A percentile compares a stretch with the other conserved stretches of the same genome.
Evolutionary conservation across 2,113 vertebrate species (phyloP).

Genomic region (Mobula hypostoma): DNA sequence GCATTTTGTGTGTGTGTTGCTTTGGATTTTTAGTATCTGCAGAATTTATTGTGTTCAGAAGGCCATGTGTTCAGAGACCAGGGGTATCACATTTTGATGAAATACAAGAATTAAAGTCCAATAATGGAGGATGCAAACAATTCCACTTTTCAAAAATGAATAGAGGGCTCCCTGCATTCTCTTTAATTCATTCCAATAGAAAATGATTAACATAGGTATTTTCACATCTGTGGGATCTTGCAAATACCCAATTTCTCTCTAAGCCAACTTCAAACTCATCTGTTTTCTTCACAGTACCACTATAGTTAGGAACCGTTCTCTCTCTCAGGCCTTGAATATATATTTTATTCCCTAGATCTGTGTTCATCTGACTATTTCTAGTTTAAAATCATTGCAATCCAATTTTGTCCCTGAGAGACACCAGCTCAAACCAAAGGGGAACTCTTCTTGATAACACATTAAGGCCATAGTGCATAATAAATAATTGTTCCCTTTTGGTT

Average conservation of each 20-base stretch:
- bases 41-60: not conserved
- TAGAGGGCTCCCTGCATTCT: not conserved
- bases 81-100: not conserved
- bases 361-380: not conserved
- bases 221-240: no score
- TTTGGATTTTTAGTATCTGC: not conserved
- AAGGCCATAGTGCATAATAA: no score
- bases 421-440: no score
- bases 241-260: not conserved
- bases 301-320: not conserved
- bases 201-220: no score
- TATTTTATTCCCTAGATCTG: not conserved
- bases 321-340: not conserved
- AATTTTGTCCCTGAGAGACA: not conserved
- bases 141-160: not conserved
- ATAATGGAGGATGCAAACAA: not conserved
- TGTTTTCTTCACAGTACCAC: not conserved
- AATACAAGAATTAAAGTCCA: not conserved
- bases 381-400: not conserved
- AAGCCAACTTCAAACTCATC: not conserved
- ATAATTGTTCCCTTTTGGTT: not conserved
- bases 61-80: not conserved
- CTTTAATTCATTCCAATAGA: no score
- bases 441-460: no score
- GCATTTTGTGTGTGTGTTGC: no score